Evolutionary conservation across 2,113 vertebrate genomes (phyloP).

Genomic region (Centropus unirufus): DNA sequence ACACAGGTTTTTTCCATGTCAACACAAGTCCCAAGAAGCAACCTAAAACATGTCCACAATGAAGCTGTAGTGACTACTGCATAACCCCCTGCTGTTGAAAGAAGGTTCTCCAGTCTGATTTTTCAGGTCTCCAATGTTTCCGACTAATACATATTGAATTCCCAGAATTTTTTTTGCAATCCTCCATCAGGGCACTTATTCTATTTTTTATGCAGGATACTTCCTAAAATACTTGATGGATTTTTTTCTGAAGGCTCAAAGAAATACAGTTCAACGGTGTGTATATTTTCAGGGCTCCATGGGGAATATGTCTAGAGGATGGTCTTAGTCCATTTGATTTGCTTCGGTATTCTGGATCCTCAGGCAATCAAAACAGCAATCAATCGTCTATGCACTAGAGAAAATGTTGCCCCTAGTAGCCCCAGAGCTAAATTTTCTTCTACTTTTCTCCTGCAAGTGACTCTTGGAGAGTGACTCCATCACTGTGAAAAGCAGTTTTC

Average conservation of each 20-base stretch:
- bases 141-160: not conserved
- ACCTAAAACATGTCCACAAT: not conserved
- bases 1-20: not conserved
- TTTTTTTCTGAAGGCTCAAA: not conserved
- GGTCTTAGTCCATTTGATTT: not conserved
- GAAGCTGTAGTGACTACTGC: not conserved
- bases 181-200: not conserved
- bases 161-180: not conserved
- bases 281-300: not conserved
- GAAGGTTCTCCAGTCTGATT: not conserved
- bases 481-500: not conserved
- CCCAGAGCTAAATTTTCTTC: not conserved
- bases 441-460: not conserved
- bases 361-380: not conserved
- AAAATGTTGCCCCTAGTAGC: not conserved
- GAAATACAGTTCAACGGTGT: fast-evolving
- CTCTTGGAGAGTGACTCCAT: not conserved
- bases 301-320: not conserved
- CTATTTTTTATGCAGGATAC: not conserved
- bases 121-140: not conserved
- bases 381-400: not conserved
- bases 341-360: not conserved
- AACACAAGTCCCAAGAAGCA: not conserved
- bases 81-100: not conserved
- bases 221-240: not conserved